Conservation (phyloP, 2,797 vertebrate genomes). For the Okamejei kenojei region DNA sequence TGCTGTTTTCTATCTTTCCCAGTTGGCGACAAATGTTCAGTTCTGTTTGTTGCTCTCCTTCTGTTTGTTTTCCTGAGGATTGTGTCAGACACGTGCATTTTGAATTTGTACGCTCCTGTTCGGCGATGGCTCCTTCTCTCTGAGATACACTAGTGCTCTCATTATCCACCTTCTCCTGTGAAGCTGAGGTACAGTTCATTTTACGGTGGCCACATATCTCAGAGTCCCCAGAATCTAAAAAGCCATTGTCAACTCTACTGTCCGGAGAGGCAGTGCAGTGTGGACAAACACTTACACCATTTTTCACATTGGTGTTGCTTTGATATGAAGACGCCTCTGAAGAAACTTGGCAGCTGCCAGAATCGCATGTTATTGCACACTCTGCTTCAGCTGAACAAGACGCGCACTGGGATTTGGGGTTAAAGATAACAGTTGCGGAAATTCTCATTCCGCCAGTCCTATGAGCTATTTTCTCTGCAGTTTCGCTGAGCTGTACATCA, state of each 20-base stretch:
- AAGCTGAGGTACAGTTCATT: conserved; percentile 49
- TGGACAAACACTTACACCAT: neutral
- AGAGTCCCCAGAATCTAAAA: neutral
- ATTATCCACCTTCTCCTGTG: conserved; percentile 50
- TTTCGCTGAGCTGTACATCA: conserved; percentile 54
- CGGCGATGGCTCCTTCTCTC: conserved; percentile 48
- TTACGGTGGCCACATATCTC: conserved; percentile 48
- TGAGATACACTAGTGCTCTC: conserved; percentile 48
- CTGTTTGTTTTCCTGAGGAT: conserved; percentile 53
- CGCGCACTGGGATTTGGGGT: conserved; percentile 70
- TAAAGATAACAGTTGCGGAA: conserved; percentile 94
- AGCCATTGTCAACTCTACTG: neutral
- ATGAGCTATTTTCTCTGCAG: conserved; percentile 82
- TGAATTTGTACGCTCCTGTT: conserved; percentile 50
- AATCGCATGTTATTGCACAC: conserved; percentile 14
- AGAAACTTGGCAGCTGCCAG: conserved; percentile 3
- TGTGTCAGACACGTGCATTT: conserved; percentile 71
- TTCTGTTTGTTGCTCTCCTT: conserved; percentile 49
- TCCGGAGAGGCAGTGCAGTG: neutral
- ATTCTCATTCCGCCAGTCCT: conserved; percentile 96
- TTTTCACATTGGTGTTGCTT: neutral
- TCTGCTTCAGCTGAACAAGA: conserved; percentile 1
- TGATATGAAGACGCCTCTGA: neutral
- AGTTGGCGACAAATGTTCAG: conserved; percentile 50
- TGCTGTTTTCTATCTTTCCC: conserved; percentile 55